Percentiles rank a stretch among this genome's conserved stretches.
phyloP scores from a whole-genome alignment of 2,797 vertebrate genomes.

The Rhynchotus rufescens region DNA sequence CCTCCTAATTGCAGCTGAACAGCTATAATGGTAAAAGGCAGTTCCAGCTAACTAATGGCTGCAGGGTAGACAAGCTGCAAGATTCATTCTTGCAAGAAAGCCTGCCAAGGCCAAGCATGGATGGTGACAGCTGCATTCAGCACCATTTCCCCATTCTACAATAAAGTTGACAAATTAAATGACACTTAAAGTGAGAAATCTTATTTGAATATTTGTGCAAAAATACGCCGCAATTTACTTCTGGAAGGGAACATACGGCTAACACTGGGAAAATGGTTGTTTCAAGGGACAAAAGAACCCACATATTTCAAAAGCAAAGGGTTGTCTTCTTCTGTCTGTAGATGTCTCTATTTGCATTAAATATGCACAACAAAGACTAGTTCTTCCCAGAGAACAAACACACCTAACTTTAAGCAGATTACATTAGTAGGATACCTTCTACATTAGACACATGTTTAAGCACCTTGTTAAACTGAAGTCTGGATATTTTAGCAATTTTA shows the following conservation, averaged over 20 bases:
- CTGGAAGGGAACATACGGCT: slow-evolving; percentile 6
- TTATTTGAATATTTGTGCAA: slow-evolving; percentile 48
- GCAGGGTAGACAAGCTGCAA: slow-evolving; percentile 72
- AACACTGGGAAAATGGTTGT: slow-evolving; percentile 3
- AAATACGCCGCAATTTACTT: slow-evolving; percentile 43
- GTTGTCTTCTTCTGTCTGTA: neutral
- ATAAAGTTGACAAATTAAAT: slow-evolving; percentile 78
- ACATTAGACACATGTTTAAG: slow-evolving; percentile 4
- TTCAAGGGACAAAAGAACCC: slow-evolving; percentile 13
- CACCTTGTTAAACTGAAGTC: neutral
- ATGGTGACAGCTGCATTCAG: slow-evolving; percentile 72
- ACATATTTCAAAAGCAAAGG: slow-evolving; percentile 43
- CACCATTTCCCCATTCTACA: slow-evolving; percentile 70
- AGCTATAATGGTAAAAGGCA: slow-evolving; percentile 68
- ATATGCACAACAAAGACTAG: slow-evolving; percentile 26
- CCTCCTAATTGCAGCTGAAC: slow-evolving; percentile 78
- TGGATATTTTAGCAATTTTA: slow-evolving; percentile 3
- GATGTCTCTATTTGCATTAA: neutral
- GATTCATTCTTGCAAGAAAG: slow-evolving; percentile 74
- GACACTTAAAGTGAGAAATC: slow-evolving; percentile 62
- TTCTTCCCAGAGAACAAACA: neutral
- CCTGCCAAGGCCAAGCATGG: slow-evolving; percentile 75
- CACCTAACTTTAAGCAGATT: neutral
- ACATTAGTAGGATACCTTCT: neutral
- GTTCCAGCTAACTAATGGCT: slow-evolving; percentile 73